These are phyloP conservation scores for Cyrtonyx montezumae DNA, from an alignment of 2,113 vertebrate genomes.

Conservation along the genomic window DNA sequence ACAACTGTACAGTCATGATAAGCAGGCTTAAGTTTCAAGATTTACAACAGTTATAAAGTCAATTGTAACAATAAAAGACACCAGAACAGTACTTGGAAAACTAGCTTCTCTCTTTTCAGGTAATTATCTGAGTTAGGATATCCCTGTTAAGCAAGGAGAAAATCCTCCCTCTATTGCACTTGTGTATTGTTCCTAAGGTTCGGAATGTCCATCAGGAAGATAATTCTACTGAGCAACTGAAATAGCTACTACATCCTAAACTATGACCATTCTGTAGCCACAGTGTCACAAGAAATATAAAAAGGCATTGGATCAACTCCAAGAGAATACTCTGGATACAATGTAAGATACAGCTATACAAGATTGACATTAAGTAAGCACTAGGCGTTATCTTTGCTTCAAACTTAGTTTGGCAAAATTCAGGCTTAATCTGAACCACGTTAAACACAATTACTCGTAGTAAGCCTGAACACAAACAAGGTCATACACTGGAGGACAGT, in stretches of 20 bases:
- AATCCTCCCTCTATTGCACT: background rate
- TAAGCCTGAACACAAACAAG: background rate
- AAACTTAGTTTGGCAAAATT: background rate
- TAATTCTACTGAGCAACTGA: background rate
- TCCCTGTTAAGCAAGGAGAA: background rate
- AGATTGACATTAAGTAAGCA: background rate
- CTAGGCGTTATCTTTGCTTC: background rate
- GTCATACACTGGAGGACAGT: background rate
- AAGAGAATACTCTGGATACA: background rate
- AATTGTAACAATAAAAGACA: background rate
- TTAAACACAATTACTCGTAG: background rate
- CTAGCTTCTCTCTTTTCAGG: background rate
- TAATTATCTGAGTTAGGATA: background rate
- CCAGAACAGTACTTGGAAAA: background rate
- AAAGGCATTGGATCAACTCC: background rate
- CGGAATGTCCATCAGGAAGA: background rate
- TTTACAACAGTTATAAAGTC: background rate
- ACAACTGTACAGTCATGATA: background rate
- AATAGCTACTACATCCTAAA: background rate
- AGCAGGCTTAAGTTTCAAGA: background rate
- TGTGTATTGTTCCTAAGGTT: background rate
- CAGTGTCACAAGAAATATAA: background rate
- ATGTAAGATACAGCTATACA: background rate
- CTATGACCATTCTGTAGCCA: background rate
- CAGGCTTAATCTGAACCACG: background rate